Conservation (phyloP, 2,888 invertebrate species). For the Trilocha varians region DNA sequence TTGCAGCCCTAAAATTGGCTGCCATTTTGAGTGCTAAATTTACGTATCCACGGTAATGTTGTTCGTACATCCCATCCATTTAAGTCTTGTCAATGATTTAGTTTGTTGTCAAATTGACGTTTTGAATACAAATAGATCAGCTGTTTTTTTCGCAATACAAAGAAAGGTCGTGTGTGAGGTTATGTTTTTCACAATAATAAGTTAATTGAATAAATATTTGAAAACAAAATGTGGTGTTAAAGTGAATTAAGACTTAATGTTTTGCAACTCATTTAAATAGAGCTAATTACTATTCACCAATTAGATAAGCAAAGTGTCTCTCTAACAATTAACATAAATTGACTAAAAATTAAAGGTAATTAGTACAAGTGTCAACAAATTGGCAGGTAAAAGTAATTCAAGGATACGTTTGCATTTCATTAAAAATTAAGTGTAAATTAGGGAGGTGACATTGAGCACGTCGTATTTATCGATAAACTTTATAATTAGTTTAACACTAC, state of each 20-base stretch:
- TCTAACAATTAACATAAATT: no score
- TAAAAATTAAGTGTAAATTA: not conserved
- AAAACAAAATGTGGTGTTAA: not conserved
- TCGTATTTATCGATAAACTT: not conserved
- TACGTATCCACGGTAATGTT: no score
- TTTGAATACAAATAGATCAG: conserved; percentile 4
- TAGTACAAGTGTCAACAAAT: not conserved
- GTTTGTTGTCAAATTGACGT: no score
- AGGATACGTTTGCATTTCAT: not conserved
- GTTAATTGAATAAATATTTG: not conserved
- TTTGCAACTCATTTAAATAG: no score
- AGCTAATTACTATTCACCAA: no score
- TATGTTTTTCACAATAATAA: not conserved
- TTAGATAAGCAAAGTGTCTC: no score
- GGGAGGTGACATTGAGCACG: not conserved
- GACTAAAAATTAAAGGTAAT: no score
- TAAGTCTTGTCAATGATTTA: no score
- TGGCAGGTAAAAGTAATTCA: not conserved
- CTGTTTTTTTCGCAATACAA: conserved; percentile 4
- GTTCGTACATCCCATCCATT: no score
- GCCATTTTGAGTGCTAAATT: no score
- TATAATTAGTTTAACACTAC: no score
- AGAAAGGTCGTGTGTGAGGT: conserved; percentile 3
- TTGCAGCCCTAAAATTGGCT: no score
- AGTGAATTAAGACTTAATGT: not conserved